A percentile compares a stretch with the other conserved stretches of the same genome.
phyloP scores from a whole-genome alignment of 2,888 invertebrate species.

The Thera britannica region DNA sequence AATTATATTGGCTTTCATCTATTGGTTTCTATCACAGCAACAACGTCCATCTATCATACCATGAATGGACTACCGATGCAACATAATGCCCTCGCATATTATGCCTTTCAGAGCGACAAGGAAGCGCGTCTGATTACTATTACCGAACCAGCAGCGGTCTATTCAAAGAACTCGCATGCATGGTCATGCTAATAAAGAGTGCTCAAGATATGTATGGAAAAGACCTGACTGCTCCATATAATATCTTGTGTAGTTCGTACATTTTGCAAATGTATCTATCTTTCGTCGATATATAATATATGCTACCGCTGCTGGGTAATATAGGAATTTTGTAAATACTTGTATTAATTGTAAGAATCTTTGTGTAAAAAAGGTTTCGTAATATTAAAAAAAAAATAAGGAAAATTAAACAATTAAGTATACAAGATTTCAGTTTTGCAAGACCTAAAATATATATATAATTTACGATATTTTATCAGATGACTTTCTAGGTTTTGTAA shows the following conservation, averaged over 20 bases:
- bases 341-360: too few relatives aligned
- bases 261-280: too few relatives aligned
- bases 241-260: too few relatives aligned
- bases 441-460: too few relatives aligned
- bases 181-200: slow-evolving; percentile 25
- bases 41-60: slow-evolving; percentile 55
- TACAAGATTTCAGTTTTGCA: too few relatives aligned
- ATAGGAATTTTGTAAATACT: too few relatives aligned
- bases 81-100: slow-evolving; percentile 43
- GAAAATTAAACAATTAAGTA: too few relatives aligned
- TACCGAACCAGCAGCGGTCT: slow-evolving; percentile 34
- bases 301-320: too few relatives aligned
- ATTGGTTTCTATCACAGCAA: slow-evolving; percentile 13
- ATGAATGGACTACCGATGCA: slow-evolving; percentile 51
- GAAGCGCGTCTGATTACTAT: slow-evolving; percentile 40
- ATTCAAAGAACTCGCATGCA: slow-evolving; percentile 40
- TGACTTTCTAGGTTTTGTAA: neutral
- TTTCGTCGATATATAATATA: too few relatives aligned
- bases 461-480: too few relatives aligned
- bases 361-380: too few relatives aligned
- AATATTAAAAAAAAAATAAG: too few relatives aligned
- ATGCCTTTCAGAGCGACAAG: slow-evolving; percentile 42
- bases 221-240: neutral
- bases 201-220: neutral
- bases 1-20: slow-evolving; percentile 24